Evolutionary conservation across 2,797 vertebrate genomes (phyloP).

Genomic region (Basileuterus tristriatus): DNA sequence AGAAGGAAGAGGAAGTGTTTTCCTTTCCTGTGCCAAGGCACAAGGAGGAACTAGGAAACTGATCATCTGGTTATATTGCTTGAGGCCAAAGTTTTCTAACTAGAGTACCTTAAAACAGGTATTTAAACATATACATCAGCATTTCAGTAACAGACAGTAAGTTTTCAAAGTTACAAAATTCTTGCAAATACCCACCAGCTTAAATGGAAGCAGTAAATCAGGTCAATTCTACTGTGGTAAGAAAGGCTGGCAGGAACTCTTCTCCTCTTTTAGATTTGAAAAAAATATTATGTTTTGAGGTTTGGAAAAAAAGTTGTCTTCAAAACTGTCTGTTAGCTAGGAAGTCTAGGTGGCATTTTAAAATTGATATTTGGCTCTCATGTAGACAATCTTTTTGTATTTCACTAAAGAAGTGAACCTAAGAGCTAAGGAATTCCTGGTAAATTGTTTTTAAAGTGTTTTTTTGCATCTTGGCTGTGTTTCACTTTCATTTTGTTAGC

Average conservation of each 20-base stretch:
- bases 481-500: not conserved
- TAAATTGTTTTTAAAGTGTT: not conserved
- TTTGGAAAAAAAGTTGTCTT: not conserved
- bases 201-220: not conserved
- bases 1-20: conserved; percentile 64
- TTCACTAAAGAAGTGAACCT: not conserved
- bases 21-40: conserved; percentile 53
- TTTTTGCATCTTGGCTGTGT: not conserved
- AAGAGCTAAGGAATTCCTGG: not conserved
- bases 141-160: not conserved
- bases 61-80: conserved; percentile 41
- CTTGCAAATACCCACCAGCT: not conserved
- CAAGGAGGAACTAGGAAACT: conserved; percentile 65
- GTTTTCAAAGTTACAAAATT: not conserved
- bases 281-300: not conserved
- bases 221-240: not conserved
- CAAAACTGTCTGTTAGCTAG: not conserved
- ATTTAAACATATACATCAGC: not conserved
- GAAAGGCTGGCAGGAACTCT: not conserved
- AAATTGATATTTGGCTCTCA: not conserved
- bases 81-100: conserved; percentile 13
- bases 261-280: not conserved
- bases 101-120: not conserved
- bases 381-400: not conserved
- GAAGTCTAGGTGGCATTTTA: not conserved